Conservation (phyloP, 2,113 vertebrate species). For the Oenanthe melanoleuca region DNA sequence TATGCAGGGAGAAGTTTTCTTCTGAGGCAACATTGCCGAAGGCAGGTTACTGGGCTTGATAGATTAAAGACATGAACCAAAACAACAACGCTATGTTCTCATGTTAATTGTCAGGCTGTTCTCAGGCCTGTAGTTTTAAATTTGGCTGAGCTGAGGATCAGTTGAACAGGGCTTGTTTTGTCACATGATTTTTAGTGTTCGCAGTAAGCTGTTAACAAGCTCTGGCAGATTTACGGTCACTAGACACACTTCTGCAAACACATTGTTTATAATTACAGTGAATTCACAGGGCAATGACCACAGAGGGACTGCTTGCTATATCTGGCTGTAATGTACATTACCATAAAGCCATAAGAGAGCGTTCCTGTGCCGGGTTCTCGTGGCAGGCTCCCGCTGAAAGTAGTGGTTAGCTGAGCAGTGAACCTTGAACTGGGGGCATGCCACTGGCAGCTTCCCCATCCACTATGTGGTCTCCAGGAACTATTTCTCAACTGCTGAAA, state of each 20-base stretch:
- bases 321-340: not conserved
- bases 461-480: not conserved
- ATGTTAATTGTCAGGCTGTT: constrained; percentile 66
- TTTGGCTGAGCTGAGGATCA: constrained; percentile 38
- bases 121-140: constrained; percentile 62
- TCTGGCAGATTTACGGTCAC: constrained; percentile 66
- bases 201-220: constrained; percentile 62
- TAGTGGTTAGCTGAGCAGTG: not conserved
- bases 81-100: constrained; percentile 54
- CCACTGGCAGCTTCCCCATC: not conserved
- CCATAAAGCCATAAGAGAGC: not conserved
- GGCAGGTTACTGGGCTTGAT: constrained; percentile 69
- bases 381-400: not conserved
- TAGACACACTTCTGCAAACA: constrained; percentile 64
- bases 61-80: constrained; percentile 67
- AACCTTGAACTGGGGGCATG: not conserved
- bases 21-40: constrained; percentile 60
- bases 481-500: not conserved
- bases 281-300: constrained; percentile 49
- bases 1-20: constrained; percentile 36
- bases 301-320: constrained; percentile 21
- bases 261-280: constrained; percentile 52
- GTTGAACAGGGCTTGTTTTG: constrained; percentile 55
- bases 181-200: constrained; percentile 56
- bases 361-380: not conserved